Conservation (phyloP, 92 coral and sea anemone species). For the Zoanthus gigantus region DNA sequence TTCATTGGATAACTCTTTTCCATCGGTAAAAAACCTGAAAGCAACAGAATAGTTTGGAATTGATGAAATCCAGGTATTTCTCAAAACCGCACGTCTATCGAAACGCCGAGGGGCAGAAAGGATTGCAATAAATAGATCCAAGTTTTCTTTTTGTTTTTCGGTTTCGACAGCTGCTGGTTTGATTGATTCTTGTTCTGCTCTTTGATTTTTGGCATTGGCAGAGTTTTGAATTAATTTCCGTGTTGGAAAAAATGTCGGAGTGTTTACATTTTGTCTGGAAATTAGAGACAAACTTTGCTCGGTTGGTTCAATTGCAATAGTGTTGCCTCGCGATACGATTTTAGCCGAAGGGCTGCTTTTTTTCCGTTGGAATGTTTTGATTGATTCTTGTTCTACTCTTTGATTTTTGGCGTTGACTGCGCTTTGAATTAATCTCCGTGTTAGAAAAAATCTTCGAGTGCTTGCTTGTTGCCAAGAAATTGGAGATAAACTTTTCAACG, state of each 20-base stretch:
- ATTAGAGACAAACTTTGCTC: too few species aligned
- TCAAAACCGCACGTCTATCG: conserved; percentile 38
- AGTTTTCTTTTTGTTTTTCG: conserved; percentile 18
- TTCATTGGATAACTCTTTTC: conserved; percentile 38
- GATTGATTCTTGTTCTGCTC: too few species aligned
- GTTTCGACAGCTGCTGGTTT: background rate
- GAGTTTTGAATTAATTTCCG: too few species aligned
- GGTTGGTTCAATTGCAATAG: too few species aligned
- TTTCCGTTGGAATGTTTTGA: too few species aligned
- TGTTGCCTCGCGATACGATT: too few species aligned
- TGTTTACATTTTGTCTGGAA: too few species aligned
- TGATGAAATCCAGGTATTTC: conserved; percentile 61
- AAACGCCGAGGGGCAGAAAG: conserved; percentile 36
- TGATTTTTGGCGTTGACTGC: background rate
- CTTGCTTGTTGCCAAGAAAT: background rate
- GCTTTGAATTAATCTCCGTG: background rate
- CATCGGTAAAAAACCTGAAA: conserved; percentile 63
- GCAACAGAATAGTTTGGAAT: conserved; percentile 47
- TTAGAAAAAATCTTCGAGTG: background rate
- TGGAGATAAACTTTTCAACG: background rate
- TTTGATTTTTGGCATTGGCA: too few species aligned
- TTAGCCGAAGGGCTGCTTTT: too few species aligned
- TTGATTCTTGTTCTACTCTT: background rate
- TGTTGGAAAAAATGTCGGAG: too few species aligned
- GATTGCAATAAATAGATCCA: conserved; percentile 59